Base-by-base conservation (phyloP, 2,797 vertebrate species). In the Hippoglossus hippoglossus region DNA sequence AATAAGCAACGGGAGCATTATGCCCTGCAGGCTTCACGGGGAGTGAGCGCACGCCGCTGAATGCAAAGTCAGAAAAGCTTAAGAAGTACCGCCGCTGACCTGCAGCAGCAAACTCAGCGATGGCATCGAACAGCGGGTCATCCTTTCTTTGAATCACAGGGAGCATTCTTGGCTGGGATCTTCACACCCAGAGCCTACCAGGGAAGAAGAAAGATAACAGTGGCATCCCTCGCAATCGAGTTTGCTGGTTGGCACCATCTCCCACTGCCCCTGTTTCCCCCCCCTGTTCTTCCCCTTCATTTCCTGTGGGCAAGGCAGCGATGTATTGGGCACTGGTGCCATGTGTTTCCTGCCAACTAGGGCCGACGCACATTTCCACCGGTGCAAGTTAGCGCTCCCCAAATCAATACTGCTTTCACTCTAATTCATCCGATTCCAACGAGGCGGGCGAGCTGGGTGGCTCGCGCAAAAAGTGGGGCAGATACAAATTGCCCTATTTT, bases 291-390 rank as follows among this genome's bases (percentile, higher is more conserved):
- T 90, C 77, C 76, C 75, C 63, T 77, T 82, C 69, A 77, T 92
- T 92, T 93, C 90, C 91, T 93, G 73, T 90, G 86, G 83, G 89
- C 75, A 83, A 83, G 75, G 54, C 77, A 79, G 71, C 89, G 93
- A 93, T 92, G 90, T 94, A 93, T 93, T 93, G 80, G 86, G 85
- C 92, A 78, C 22, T 36, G 71, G 74, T 88, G 84, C 84, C 85
- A 79, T 86, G 86, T 81, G 83, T 87, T 89, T 90, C 80, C 85
- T 93, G 92, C 93, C 93, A 94, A 88, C 75, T 77, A 50, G 61
- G 83, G 81, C 82, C 84, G 73, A 76, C 69, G 80, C 79, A 82
- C 60, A n/a, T 87, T 93, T 83, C 84, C 85, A 76, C 63, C 69
- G 83, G 87, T 77, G 81, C 62, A 77, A 86, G 86, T 80, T 81